Evolutionary conservation across 2,797 vertebrate species (phyloP), one percentile per base, ranked within the genome.

Genomic region (Sphenopsis melanotis): DNA sequence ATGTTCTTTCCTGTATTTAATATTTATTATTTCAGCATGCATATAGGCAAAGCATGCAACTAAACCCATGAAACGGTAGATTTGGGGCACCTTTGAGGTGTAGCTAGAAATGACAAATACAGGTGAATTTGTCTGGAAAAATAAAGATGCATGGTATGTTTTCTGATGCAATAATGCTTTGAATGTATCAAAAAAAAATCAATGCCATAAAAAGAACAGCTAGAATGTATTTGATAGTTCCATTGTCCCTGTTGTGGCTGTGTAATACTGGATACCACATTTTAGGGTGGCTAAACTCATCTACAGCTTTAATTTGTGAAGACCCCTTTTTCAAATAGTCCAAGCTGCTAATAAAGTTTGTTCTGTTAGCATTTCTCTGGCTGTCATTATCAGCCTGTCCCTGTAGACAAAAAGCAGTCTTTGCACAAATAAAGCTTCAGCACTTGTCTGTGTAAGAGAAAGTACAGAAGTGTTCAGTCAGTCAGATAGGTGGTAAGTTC

Each of bases 11-110:
- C 96, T 97, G 98, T 98, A 98, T 98, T 98, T 98, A 98, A 98
- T 98, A 98, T 98, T 98, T 98, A 98, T 98, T 98, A 98, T 98
- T 95, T 97, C 95, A 97, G 98, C 98, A 98, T 98, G 98, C 97
- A 64, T 95, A 96, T 98, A 98, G 95, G 96, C 98, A 97, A 96
- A 98, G 98, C 98, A 98, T 98, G 98, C 98, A 96, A 97, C 96
- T 98, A 97, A 98, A 98, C 89, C 91, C 96, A 97, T 97, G 94
- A 98, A 98, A 87, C 78, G 83, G 97, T 98, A 98, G 97, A 98
- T 98, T 98, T 97, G 98, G 98, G 98, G 97, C 98, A 98, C 98
- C 98, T 98, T 97, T 97, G 98, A 98, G 97, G 97, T 93, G 97
- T 98, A 98, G 97, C 98, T 98, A 98, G 97, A 97, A 71, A 75